Evolutionary conservation across 2,888 invertebrate genomes (phyloP), one percentile per base, ranked within the genome.

Genomic region (Nebria brevicollis): DNA sequence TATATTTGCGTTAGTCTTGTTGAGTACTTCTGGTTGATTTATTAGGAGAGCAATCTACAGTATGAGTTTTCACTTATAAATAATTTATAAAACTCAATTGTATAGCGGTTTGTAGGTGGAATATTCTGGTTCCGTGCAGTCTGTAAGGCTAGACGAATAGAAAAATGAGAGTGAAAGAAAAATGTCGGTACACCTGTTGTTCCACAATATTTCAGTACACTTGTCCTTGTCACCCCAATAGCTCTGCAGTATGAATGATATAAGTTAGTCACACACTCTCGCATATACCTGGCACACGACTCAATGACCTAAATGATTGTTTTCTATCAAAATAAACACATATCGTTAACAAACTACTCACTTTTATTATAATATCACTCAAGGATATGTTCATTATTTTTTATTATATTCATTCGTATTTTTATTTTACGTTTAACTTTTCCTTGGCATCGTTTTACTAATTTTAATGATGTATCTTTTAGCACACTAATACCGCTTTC

Each of bases 361-460:
- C 43, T 34, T 73, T 20, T 73, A 54, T 20, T 73, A 26, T 15
- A 54, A 43, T 34, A 34, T 34, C 54, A 72, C 25, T 73, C 73
- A 73, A 73, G 73, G 73, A 73, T 73, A 7, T 43, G 73, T 72
- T 73, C 73, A 73, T 73, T 43, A 73, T 42, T 73, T 73, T 73
- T 20, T 73, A 54, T 73, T 73, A 72, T 73, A 20, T 73, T 73
- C 20, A 54, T 41, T n/a, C 43, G 54, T 20, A 26, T 72, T 73
- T 73, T 73, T 73, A 54, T 15, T 66, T n/a, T 73, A 73, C 25
- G 54, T 43, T 73, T 73, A 20, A 54, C 34, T 73, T 73, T 72
- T 34, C 76, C 76, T 66, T 76, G 76, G 76, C 76, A 76, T 76
- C 41, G 64, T 66, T 76, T 72, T 72, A 34, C 34, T 76, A 66